A percentile compares a stretch with the other conserved stretches of the same genome.
Evolutionary conservation across 2,888 invertebrate species (phyloP).

Genomic region (Eupithecia insigniata): DNA sequence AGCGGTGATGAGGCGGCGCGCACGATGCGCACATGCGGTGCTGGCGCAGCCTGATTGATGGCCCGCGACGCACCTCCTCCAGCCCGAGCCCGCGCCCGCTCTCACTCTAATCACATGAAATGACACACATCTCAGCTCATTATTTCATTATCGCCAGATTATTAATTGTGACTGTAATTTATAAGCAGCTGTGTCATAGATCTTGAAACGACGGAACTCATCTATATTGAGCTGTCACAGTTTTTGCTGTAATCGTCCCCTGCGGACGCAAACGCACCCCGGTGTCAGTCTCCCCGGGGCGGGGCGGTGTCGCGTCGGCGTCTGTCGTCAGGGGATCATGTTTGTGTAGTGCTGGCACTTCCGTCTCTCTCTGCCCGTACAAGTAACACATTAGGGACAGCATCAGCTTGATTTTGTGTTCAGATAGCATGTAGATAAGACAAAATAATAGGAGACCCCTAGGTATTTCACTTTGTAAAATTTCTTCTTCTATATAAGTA

Average conservation of each 20-base stretch:
- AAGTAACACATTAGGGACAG: too few species aligned
- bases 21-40: slow-evolving; percentile 26
- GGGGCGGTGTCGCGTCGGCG: background rate
- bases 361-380: too few species aligned
- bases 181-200: slow-evolving; percentile 15
- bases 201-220: slow-evolving; percentile 8
- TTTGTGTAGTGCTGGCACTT: too few species aligned
- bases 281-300: background rate
- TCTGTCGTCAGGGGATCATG: too few species aligned
- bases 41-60: background rate
- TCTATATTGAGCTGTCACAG: slow-evolving; percentile 10
- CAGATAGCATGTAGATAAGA: too few species aligned
- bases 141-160: slow-evolving; percentile 31
- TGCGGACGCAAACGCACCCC: background rate
- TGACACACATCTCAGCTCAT: slow-evolving; percentile 38
- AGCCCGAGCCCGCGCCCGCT: slow-evolving; percentile 15
- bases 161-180: slow-evolving; percentile 22
- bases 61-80: background rate
- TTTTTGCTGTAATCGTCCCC: background rate
- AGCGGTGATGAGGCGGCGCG: background rate
- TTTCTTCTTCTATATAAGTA: too few species aligned
- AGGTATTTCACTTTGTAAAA: too few species aligned
- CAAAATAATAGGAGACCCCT: too few species aligned
- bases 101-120: too few species aligned
- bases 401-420: too few species aligned